Evolutionary conservation across 2,113 vertebrate genomes (phyloP).

Genomic region (Dromaius novaehollandiae): DNA sequence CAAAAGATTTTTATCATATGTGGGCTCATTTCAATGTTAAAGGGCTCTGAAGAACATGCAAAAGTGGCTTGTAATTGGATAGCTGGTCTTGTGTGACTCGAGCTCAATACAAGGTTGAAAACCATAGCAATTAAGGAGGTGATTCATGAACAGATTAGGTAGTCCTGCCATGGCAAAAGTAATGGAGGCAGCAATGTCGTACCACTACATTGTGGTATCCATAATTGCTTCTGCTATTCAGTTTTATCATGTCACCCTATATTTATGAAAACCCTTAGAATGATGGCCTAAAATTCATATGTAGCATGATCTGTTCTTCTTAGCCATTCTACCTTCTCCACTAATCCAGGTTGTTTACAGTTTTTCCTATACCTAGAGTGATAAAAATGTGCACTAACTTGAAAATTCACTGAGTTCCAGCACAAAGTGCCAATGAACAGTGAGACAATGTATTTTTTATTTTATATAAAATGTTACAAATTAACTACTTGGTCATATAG

Average conservation of each 20-base stretch:
- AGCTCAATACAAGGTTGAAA: background rate
- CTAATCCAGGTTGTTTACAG: background rate
- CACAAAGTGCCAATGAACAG: background rate
- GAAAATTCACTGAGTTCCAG: background rate
- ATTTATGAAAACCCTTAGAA: background rate
- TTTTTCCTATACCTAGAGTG: background rate
- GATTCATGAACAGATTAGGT: background rate
- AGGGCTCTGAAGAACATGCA: background rate
- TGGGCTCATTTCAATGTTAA: background rate
- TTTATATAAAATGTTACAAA: constrained; percentile 26
- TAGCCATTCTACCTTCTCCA: background rate
- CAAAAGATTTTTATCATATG: background rate
- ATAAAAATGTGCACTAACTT: background rate
- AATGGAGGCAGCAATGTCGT: background rate
- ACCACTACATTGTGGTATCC: background rate
- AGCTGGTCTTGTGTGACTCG: background rate
- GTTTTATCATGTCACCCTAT: background rate
- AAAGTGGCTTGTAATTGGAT: background rate
- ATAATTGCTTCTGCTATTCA: background rate
- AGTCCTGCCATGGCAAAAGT: background rate
- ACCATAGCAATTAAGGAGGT: background rate
- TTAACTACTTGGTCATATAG: constrained; percentile 2
- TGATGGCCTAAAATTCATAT: background rate
- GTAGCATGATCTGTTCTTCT: background rate
- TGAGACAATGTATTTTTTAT: background rate